phyloP scores from a whole-genome alignment of 1,140 invertebrate species.

The Eumaeus atala region DNA sequence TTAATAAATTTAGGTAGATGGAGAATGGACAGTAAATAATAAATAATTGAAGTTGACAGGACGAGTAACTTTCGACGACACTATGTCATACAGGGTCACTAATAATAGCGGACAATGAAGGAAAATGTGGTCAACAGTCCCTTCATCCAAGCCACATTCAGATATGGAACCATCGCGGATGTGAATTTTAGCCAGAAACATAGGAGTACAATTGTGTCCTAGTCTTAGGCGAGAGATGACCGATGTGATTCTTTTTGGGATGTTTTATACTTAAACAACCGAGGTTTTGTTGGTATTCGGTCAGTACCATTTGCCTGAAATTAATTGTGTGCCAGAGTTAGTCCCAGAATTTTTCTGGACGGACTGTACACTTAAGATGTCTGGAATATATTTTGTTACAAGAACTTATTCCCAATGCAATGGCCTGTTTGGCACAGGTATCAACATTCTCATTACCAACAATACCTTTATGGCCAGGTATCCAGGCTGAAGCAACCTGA shows the following conservation, averaged over 20 bases:
- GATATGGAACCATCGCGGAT: background rate
- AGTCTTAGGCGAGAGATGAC: background rate
- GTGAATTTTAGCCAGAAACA: background rate
- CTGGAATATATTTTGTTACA: no score
- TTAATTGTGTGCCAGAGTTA: no score
- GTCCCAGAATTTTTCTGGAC: no score
- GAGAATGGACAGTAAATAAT: no score
- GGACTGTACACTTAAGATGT: no score
- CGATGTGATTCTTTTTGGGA: background rate
- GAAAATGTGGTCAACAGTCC: conserved; percentile 1
- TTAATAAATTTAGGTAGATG: no score
- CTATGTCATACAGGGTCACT: conserved; percentile 1
- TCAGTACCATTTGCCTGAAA: no score
- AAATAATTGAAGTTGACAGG: no score
- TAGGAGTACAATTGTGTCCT: conserved; percentile 4
- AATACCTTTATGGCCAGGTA: conserved; percentile 14
- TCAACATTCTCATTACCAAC: conserved; percentile 14
- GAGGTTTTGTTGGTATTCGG: no score
- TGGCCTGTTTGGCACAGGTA: conserved; percentile 12
- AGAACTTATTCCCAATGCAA: background rate
- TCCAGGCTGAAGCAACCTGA: conserved; percentile 8
- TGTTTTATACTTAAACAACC: no score
- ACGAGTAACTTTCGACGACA: background rate
- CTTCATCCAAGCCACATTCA: background rate
- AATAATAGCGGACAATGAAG: background rate